These are phyloP conservation scores for Nicator chloris DNA, from an alignment of 2,113 vertebrate species.

Conservation along the genomic window DNA sequence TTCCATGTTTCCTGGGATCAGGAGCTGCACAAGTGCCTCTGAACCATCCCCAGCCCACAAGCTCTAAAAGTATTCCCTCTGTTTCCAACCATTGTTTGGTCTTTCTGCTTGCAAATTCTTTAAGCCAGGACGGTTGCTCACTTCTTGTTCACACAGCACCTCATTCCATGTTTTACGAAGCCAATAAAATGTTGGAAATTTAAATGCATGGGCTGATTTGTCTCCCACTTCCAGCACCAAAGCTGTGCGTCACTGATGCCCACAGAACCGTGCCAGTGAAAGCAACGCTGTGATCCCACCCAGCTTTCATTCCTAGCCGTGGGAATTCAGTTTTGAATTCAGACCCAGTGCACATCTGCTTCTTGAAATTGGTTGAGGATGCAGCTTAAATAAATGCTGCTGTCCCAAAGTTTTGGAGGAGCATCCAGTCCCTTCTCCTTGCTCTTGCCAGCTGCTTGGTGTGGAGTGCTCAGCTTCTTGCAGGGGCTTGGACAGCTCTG, in stretches of 20 bases:
- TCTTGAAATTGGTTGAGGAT: not conserved
- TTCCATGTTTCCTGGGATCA: not conserved
- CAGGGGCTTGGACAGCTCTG: constrained; percentile 19
- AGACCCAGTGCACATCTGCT: not conserved
- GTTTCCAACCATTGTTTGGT: not conserved
- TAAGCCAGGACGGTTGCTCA: not conserved
- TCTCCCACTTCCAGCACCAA: constrained; percentile 22
- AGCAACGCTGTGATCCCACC: not conserved
- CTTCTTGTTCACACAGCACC: constrained; percentile 11
- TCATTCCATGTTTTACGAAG: not conserved
- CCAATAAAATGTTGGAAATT: constrained; percentile 14
- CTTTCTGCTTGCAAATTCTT: not conserved
- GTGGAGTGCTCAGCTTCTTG: constrained; percentile 1
- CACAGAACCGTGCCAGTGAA: not conserved
- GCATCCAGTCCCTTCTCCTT: not conserved
- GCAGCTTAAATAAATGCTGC: not conserved
- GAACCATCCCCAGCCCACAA: not conserved
- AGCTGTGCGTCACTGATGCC: not conserved
- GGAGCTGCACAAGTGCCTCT: not conserved
- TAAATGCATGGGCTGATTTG: not conserved
- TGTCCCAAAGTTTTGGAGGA: not conserved
- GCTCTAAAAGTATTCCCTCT: not conserved
- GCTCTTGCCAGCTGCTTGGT: not conserved
- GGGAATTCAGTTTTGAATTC: not conserved
- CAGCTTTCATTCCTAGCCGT: not conserved